phyloP scores from a whole-genome alignment of 2,888 invertebrate species.

The Gasteruption jaculator region DNA sequence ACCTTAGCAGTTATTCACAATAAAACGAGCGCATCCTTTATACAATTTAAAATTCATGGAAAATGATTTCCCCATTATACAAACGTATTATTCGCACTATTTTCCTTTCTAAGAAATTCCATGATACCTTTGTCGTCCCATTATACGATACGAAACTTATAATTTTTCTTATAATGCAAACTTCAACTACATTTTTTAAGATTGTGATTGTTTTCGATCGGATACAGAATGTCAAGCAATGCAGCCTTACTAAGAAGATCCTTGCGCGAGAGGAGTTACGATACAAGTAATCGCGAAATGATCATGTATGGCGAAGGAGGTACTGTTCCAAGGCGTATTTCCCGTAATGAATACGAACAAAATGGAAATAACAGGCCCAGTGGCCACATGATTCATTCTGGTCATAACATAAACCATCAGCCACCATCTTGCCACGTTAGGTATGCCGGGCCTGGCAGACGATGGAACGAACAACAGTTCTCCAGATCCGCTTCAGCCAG shows the following conservation, averaged over 20 bases:
- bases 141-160: no score
- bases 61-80: no score
- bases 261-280: conserved; percentile 38
- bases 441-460: conserved; percentile 28
- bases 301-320: conserved; percentile 31
- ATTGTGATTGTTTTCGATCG: no score
- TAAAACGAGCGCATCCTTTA: no score
- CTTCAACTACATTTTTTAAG: no score
- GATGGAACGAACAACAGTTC: conserved; percentile 56
- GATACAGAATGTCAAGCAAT: conserved; percentile 29
- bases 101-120: no score
- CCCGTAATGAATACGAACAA: conserved; percentile 35
- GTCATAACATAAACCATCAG: conserved; percentile 17
- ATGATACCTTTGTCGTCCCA: no score
- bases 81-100: no score
- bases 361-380: conserved; percentile 29
- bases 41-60: no score
- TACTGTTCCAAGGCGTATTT: conserved; percentile 32
- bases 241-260: conserved; percentile 40
- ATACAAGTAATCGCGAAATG: conserved; percentile 26
- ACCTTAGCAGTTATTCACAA: no score
- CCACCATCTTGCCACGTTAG: conserved; percentile 28
- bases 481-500: conserved; percentile 80
- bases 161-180: no score
- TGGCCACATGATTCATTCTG: conserved; percentile 24